Evolutionary conservation across 2,888 invertebrate genomes (phyloP).

Genomic region (Tetropium fuscum): DNA sequence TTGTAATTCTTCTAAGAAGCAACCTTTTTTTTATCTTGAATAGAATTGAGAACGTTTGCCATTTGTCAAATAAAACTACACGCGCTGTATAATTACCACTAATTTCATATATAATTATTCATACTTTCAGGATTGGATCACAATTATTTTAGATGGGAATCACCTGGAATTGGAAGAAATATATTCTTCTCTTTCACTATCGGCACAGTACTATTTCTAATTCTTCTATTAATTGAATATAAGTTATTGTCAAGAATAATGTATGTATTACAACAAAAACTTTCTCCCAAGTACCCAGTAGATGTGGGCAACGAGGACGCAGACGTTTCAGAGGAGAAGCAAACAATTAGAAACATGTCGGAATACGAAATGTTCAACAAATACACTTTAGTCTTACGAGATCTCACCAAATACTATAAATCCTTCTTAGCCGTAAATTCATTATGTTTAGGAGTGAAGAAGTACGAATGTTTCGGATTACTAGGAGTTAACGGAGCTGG

Average conservation of each 20-base stretch:
- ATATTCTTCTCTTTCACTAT: constrained; percentile 71
- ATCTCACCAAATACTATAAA: constrained; percentile 80
- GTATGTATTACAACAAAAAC: constrained; percentile 49
- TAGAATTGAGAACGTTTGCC: too few species aligned
- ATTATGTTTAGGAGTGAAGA: constrained; percentile 71
- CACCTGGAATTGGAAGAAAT: constrained; percentile 79
- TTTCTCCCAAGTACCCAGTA: constrained; percentile 44
- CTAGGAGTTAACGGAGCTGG: constrained; percentile 90
- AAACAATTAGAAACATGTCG: constrained; percentile 65
- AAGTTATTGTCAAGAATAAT: constrained; percentile 68
- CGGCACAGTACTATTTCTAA: constrained; percentile 70
- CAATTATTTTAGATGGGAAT: constrained; percentile 73
- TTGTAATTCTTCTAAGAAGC: too few species aligned
- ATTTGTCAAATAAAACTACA: too few species aligned
- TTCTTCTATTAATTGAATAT: constrained; percentile 77
- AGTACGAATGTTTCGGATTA: constrained; percentile 84
- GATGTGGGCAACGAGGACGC: constrained; percentile 58
- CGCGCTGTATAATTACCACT: too few species aligned
- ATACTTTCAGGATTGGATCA: constrained; percentile 48
- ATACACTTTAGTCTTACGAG: constrained; percentile 72
- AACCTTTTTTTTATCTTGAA: too few species aligned
- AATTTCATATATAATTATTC: too few species aligned
- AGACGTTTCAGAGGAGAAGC: constrained; percentile 72
- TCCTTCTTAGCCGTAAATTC: constrained; percentile 82
- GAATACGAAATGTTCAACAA: constrained; percentile 57